Evolutionary conservation across 2,797 vertebrate genomes (phyloP), one percentile per base, ranked within the genome.

Genomic region (Tokudaia muenninki): DNA sequence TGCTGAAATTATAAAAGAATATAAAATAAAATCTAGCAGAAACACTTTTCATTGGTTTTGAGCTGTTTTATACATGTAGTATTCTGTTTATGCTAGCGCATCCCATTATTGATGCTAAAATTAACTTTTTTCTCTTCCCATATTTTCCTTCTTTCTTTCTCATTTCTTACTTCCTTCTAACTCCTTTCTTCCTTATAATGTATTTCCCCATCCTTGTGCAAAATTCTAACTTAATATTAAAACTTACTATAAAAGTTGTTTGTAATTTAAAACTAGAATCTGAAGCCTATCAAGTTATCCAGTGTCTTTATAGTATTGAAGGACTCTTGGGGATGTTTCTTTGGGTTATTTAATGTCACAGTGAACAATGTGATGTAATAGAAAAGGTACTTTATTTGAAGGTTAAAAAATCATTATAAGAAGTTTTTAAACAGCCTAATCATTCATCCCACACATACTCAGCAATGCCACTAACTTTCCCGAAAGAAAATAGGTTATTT

Each of bases 271-370:
- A 37, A 63, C 84, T 92, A 22, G 83, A 96, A 65, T 77, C 61
- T 96, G 52, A 87, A 78, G 7, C 7, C 77, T 87, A 47, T 6
- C 41, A n/a, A 80, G 22, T 74, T 80, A 87, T 90, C 37, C 41
- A 78, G 14, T 75, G n/a, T 70, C 55, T 90, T 52, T 94, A 72
- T 90, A 61, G 31, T 94, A 96, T 83, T 92, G 67, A 61, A 80
- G 57, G 0, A 59, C 75, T 93, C 67, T 50, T 79, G 6, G 47
- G 7, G 65, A 90, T 74, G 2, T 21, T 70, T 94, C 31, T 92
- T 80, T 80, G 29, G 34, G n/a, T 80, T 87, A 47, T 94, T 88
- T 95, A 95, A 92, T 77, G 92, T 95, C 77, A 88, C 31, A 67
- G 34, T 72, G 19, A 90, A 83, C 90, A 79, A 84, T 90, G 24